These are phyloP conservation scores for Tinea pellionella DNA, from an alignment of 2,888 invertebrate genomes.

Conservation along the genomic window DNA sequence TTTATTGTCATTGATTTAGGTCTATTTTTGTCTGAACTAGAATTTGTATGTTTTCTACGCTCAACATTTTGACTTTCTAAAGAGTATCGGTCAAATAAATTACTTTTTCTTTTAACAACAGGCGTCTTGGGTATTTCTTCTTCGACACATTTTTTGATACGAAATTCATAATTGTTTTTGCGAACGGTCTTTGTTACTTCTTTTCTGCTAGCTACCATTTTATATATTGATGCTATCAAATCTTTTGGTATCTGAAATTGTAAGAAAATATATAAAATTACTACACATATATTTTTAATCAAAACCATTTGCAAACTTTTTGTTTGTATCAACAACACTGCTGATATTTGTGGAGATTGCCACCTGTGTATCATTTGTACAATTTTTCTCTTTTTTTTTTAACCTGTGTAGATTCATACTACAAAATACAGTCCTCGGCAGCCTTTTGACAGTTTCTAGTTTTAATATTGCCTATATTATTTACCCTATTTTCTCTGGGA, in stretches of 20 bases:
- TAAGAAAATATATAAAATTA: no score
- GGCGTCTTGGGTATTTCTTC: conserved; percentile 35
- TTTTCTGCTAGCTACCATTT: conserved; percentile 77
- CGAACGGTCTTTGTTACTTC: conserved; percentile 67
- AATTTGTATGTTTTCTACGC: conserved; percentile 43
- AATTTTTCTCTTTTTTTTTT: no score
- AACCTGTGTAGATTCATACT: no score
- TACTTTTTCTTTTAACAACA: conserved; percentile 54
- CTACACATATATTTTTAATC: no score
- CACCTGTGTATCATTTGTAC: no score
- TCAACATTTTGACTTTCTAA: conserved; percentile 53
- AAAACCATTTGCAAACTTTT: neutral
- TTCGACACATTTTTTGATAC: conserved; percentile 40
- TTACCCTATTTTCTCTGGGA: conserved; percentile 78
- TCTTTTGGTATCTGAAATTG: conserved; percentile 75
- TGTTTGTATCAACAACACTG: neutral
- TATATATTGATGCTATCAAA: conserved; percentile 78
- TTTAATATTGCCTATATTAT: no score
- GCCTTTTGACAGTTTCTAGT: no score
- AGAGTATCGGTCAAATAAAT: conserved; percentile 53
- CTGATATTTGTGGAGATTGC: no score
- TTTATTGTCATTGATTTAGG: conserved; percentile 48
- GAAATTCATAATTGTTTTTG: conserved; percentile 56
- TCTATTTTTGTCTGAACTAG: conserved; percentile 35
- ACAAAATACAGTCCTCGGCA: no score